Conservation (phyloP, 2,797 vertebrate genomes). For the Synanceia verrucosa region DNA sequence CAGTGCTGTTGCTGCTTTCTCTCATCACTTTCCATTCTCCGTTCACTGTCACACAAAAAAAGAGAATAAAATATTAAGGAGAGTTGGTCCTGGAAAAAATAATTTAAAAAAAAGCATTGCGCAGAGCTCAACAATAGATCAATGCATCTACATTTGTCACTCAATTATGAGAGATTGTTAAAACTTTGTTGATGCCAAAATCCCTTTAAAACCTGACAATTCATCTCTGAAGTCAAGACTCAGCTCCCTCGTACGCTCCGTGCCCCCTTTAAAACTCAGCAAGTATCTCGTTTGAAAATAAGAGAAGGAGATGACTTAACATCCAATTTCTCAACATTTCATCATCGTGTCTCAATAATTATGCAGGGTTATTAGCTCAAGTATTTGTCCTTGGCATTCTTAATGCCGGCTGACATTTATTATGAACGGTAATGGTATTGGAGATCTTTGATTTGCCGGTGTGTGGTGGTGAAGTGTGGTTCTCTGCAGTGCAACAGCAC, state of each 20-base stretch:
- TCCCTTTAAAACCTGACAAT: slow-evolving; percentile 66
- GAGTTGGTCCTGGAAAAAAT: slow-evolving; percentile 32
- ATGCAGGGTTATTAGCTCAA: slow-evolving; percentile 82
- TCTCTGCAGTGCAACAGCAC: slow-evolving; percentile 77
- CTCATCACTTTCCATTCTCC: slow-evolving; percentile 62
- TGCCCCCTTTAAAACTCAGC: slow-evolving; percentile 57
- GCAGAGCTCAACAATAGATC: slow-evolving; percentile 56
- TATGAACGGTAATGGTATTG: slow-evolving; percentile 76
- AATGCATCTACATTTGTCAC: slow-evolving; percentile 63
- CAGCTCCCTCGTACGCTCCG: slow-evolving; percentile 42
- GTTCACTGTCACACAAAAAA: slow-evolving; percentile 48
- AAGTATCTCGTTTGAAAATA: slow-evolving; percentile 66
- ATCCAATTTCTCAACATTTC: slow-evolving; percentile 81
- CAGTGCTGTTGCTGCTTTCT: slow-evolving; percentile 54
- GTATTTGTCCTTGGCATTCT: slow-evolving; percentile 83
- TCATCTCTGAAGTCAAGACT: slow-evolving; percentile 48
- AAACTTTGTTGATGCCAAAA: slow-evolving; percentile 49
- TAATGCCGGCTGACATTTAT: slow-evolving; percentile 81
- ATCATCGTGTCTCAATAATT: slow-evolving; percentile 79
- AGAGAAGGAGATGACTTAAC: slow-evolving; percentile 56
- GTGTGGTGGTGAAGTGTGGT: slow-evolving; percentile 4
- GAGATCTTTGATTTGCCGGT: slow-evolving; percentile 70
- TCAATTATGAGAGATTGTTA: slow-evolving; percentile 59
- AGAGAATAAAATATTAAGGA: slow-evolving; percentile 45
- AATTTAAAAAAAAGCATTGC: neutral